Conservation (phyloP, 2,797 vertebrate genomes). For the Girardinus metallicus region DNA sequence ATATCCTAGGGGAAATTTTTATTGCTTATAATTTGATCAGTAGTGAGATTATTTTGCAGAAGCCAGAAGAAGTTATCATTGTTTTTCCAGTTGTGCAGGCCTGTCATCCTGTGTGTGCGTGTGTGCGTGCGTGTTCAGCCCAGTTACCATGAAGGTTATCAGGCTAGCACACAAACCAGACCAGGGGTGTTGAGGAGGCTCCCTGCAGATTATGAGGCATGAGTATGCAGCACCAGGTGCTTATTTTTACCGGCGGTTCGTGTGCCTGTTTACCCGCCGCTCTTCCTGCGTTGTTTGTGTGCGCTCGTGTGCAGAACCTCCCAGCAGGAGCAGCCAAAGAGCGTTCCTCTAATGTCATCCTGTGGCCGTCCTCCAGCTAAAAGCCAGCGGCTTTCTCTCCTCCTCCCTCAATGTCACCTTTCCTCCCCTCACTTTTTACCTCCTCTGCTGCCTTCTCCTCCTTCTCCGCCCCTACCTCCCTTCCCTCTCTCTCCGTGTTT, state of each 20-base stretch:
- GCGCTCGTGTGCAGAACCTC: constrained; percentile 51
- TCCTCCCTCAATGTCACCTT: constrained; percentile 75
- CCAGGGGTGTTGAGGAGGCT: constrained; percentile 61
- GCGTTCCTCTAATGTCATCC: constrained; percentile 73
- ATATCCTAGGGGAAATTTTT: constrained; percentile 32
- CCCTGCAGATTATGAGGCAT: constrained; percentile 73
- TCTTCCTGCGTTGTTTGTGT: constrained; percentile 46
- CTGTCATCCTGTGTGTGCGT: constrained; percentile 51
- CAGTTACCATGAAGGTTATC: constrained; percentile 78
- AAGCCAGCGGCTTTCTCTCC: constrained; percentile 66
- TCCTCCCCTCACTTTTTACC: constrained; percentile 61
- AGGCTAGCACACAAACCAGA: constrained; percentile 61
- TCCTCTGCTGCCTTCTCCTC: constrained; percentile 41
- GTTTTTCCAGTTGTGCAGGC: constrained; percentile 67
- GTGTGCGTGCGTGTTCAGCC: constrained; percentile 50
- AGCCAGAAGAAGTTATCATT: constrained; percentile 62
- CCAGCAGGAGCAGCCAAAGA: constrained; percentile 78
- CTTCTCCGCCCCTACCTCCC: constrained; percentile 2
- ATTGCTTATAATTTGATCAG: constrained; percentile 39
- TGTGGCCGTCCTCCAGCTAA: constrained; percentile 75
- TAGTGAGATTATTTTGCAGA: constrained; percentile 34
- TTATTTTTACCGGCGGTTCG: constrained; percentile 51
- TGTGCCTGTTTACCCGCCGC: constrained; percentile 49
- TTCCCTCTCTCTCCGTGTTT: constrained; percentile 62
- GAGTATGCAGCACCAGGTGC: constrained; percentile 68